Base-by-base conservation (phyloP, 2,797 vertebrate species). In the Acomys russatus region DNA sequence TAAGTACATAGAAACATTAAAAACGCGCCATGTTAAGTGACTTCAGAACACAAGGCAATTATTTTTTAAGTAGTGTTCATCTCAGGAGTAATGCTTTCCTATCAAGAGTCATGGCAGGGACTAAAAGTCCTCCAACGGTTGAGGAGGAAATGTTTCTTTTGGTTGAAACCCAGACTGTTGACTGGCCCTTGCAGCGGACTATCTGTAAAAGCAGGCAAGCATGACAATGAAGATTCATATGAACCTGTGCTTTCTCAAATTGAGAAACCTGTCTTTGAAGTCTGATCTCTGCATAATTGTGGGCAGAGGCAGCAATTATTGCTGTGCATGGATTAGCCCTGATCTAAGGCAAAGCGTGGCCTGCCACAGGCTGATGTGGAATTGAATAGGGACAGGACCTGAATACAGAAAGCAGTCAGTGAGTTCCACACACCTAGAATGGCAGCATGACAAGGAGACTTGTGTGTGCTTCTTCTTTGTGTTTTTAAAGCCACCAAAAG, bases 261-360 rank as follows among this genome's bases (percentile, higher is more conserved):
- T 71, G 61, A 83, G 93, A 76, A 93, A 88, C 9, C 59, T 54
- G 82, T 64, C 59, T 96, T 95, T 95, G 76, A 94, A 95, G 83
- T 96, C 64, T 91, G 87, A 84, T 63, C 70, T 94, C 91, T 94
- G 94, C 96, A 84, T 96, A 93, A 92, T 82, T 95, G 28, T 79
- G 78, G 59, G 71, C 56, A 91, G 51, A 74, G 23, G 61, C 64
- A 76, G 78, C n/a, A 33, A 54, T 79, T 94, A 92, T 90, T 88
- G 63, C 9, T 23, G 18, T 70, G 6, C 84, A 23, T 86, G 18
- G 66, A 25, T 92, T 93, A 71, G 79, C 64, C 35, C 63, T 93
- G 61, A 82, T 92, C 82, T 90, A 25, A 94, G 76, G 68, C 77
- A 74, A 44, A 82, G 51, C 12, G 1, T 2, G 25, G 6, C 84